Evolutionary conservation across 2,113 vertebrate genomes (phyloP).

Genomic region (Callorhinus ursinus): DNA sequence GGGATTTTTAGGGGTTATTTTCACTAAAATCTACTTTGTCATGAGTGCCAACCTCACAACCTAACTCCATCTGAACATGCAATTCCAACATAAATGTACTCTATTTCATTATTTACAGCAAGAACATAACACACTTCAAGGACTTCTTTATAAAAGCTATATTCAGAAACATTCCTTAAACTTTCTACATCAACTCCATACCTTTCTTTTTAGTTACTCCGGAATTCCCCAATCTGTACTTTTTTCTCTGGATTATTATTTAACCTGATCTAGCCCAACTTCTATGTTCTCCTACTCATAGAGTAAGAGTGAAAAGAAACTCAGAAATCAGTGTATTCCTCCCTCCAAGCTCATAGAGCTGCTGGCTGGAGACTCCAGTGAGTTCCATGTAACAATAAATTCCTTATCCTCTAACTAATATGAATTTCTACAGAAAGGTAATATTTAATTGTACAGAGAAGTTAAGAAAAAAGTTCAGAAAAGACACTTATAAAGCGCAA

Average conservation of each 20-base stretch:
- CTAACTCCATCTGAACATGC: not conserved
- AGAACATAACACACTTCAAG: not conserved
- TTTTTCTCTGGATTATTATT: not conserved
- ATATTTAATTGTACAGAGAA: not conserved
- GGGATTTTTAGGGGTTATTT: not conserved
- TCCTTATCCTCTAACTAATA: not conserved
- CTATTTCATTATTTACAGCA: not conserved
- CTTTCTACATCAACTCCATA: not conserved
- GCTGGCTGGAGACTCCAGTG: not conserved
- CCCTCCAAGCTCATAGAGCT: not conserved
- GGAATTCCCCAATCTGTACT: not conserved
- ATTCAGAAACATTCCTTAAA: constrained; percentile 8
- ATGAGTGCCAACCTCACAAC: not conserved
- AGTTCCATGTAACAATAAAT: not conserved
- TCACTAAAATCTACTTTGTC: not conserved
- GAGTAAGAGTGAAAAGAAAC: constrained; percentile 19
- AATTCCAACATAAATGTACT: not conserved
- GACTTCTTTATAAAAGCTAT: not conserved
- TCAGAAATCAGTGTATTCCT: not conserved
- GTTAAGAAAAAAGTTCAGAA: not conserved
- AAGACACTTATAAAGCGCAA: constrained; percentile 39
- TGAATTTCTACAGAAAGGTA: not conserved
- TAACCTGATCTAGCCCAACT: not conserved
- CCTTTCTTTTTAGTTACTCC: not conserved
- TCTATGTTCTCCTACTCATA: not conserved